Evolutionary conservation across 2,113 vertebrate species (phyloP), one percentile per base, ranked within the genome.

Genomic region (Pseudorhombus dupliciocellatus): DNA sequence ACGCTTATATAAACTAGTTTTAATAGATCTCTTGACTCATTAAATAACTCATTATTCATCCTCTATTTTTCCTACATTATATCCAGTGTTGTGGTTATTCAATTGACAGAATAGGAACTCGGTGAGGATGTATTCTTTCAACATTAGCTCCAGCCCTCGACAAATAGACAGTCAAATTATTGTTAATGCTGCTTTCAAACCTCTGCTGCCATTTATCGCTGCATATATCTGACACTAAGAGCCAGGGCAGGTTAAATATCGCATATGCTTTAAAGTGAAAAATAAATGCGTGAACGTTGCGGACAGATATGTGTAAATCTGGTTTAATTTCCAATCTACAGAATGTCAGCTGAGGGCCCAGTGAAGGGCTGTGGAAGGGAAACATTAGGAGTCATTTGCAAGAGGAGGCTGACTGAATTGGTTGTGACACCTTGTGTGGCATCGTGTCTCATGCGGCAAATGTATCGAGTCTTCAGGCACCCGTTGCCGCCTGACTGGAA

Each of bases 401-500:
- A 44, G 34, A 42, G 52, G 44, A 20, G 26, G 44, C 44, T 65
- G 75, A 75, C 68, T 67, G 67, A 68, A 82, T 71, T 12, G 3
- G 24, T 73, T 46, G 68, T 72, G 79, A 78, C 80, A 74, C 73
- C 67, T 58, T 73, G 62, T 58, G 34, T 64, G 63, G 63, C 52
- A 50, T 65, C 46, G 54, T 69, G 76, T 80, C 80, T 68, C 51
- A 79, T 61, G 75, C 63, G 66, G 62, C 54, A 73, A 75, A 84
- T 24, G 53, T 7, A 69, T 30, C 8, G 4, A 60, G 67, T 64
- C 75, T 74, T 56, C 21, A 37, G 75, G 63, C 75, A 7, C 9
- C 37, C 51, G 34, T 75, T 18, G 10, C 68, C 2, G 16, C 30
- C 73, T 8, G 58, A 54, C 50, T 7, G 12, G n/a, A 68, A 24